These are phyloP conservation scores for Dorcus parallelipipedus DNA, from an alignment of 2,888 invertebrate genomes.

Conservation along the genomic window DNA sequence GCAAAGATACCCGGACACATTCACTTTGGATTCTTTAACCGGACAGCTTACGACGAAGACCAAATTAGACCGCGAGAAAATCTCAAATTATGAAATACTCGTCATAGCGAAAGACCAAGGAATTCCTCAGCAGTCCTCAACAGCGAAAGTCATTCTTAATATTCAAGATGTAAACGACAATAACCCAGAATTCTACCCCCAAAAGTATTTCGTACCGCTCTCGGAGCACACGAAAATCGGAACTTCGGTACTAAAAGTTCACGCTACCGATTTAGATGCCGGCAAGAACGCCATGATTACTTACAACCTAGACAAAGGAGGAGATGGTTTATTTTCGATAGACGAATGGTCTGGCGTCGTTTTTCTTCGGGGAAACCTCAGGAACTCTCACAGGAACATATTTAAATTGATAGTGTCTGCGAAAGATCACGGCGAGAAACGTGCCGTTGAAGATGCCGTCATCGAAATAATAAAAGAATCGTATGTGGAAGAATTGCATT, in stretches of 20 bases:
- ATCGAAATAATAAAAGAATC: slow-evolving; percentile 77
- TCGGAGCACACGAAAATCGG: slow-evolving; percentile 65
- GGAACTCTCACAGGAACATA: slow-evolving; percentile 61
- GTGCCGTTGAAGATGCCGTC: slow-evolving; percentile 69
- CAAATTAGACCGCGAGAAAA: slow-evolving; percentile 78
- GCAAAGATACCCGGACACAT: slow-evolving; percentile 79
- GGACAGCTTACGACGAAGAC: slow-evolving; percentile 78
- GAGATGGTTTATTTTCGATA: slow-evolving; percentile 75
- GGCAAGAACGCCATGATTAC: slow-evolving; percentile 82
- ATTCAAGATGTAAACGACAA: slow-evolving; percentile 91
- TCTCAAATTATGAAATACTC: slow-evolving; percentile 73
- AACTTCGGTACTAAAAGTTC: slow-evolving; percentile 67
- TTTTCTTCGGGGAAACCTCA: slow-evolving; percentile 63
- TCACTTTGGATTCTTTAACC: slow-evolving; percentile 77
- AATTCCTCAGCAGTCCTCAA: slow-evolving; percentile 83
- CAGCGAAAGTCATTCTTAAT: slow-evolving; percentile 77
- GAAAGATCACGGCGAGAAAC: slow-evolving; percentile 75
- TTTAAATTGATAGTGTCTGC: slow-evolving; percentile 76
- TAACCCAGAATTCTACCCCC: slow-evolving; percentile 87
- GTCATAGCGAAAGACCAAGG: slow-evolving; percentile 92
- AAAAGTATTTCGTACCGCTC: slow-evolving; percentile 76
- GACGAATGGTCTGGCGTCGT: slow-evolving; percentile 77
- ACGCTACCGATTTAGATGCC: slow-evolving; percentile 81
- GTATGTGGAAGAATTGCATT: slow-evolving; percentile 69
- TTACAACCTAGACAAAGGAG: slow-evolving; percentile 75